These are phyloP conservation scores for Acleris laterana DNA, from an alignment of 2,888 invertebrate genomes.

Conservation along the genomic window DNA sequence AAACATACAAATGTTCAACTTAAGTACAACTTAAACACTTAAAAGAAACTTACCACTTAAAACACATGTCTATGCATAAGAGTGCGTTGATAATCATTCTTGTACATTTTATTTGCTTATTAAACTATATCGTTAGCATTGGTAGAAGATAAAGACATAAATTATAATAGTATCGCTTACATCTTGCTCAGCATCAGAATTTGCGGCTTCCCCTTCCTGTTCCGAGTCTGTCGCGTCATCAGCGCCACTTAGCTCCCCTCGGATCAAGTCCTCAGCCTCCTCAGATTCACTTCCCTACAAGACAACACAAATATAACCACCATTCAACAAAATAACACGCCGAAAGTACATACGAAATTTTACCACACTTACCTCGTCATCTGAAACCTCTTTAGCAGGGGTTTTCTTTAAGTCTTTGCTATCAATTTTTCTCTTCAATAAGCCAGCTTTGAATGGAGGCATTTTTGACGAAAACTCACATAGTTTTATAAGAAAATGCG, in stretches of 20 bases:
- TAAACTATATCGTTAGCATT: conserved; percentile 1
- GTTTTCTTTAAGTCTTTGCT: conserved; percentile 42
- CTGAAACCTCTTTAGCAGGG: conserved; percentile 41
- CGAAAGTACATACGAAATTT: not conserved
- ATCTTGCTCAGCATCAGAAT: conserved; percentile 72
- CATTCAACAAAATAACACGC: conserved; percentile 29
- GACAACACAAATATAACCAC: conserved; percentile 33
- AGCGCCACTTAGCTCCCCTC: conserved; percentile 55
- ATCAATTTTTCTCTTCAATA: conserved; percentile 67
- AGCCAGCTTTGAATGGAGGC: conserved; percentile 72
- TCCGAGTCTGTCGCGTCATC: conserved; percentile 71
- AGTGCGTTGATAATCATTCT: no score
- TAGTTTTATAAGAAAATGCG: conserved; percentile 12
- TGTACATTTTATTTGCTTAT: no score
- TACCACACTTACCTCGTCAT: conserved; percentile 50
- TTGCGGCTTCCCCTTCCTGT: conserved; percentile 70
- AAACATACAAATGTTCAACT: conserved; percentile 38
- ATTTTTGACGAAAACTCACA: conserved; percentile 50
- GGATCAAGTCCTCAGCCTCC: conserved; percentile 55
- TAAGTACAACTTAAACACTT: no score
- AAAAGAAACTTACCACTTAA: no score
- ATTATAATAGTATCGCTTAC: conserved; percentile 52
- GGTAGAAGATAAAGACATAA: not conserved
- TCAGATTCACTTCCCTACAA: conserved; percentile 48
- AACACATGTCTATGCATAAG: no score